phyloP scores from a whole-genome alignment of 2,113 vertebrate genomes.

The Cyanoliseus patagonus region DNA sequence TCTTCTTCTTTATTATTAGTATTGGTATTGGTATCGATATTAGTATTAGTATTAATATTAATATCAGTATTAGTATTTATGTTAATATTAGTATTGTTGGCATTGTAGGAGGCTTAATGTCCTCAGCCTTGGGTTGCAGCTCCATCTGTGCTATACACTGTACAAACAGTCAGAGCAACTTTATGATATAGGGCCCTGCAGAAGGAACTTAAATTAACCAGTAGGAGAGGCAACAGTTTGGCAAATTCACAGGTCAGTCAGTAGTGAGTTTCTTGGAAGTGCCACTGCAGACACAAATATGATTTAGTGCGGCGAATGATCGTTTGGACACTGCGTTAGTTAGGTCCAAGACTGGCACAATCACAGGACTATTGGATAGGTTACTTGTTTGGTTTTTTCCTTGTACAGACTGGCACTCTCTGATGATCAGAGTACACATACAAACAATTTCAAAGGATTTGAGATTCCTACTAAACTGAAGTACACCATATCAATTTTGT shows the following conservation, averaged over 20 bases:
- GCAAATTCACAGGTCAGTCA: background rate
- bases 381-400: background rate
- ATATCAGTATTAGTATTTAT: too few species aligned
- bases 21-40: too few species aligned
- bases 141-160: background rate
- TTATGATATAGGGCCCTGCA: background rate
- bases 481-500: background rate
- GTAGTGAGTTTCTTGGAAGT: background rate
- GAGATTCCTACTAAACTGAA: background rate
- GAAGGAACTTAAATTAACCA: background rate
- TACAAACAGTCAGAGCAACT: background rate
- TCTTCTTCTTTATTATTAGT: background rate
- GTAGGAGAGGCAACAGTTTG: background rate
- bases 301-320: too few species aligned
- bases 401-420: background rate
- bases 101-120: background rate
- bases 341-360: background rate
- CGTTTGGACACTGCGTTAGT: background rate
- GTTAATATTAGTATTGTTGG: background rate
- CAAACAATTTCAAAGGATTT: background rate
- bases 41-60: background rate
- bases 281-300: background rate
- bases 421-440: background rate
- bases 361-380: background rate
- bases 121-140: background rate